A percentile compares a stretch with the other conserved stretches of the same genome.
Conservation (phyloP, 2,797 vertebrate species). For the Darevskia nairensis region DNA sequence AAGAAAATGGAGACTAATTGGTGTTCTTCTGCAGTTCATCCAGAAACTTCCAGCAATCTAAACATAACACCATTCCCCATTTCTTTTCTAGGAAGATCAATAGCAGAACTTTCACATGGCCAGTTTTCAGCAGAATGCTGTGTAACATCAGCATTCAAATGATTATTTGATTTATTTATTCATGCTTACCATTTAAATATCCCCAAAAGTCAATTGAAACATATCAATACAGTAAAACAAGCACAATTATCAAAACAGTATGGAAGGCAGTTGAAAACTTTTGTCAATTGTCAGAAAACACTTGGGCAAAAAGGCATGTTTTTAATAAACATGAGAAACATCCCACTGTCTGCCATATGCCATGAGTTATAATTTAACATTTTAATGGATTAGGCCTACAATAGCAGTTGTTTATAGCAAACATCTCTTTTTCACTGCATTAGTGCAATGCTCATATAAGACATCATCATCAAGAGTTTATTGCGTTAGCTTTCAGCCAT, state of each 20-base stretch:
- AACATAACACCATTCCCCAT: neutral
- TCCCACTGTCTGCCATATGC: neutral
- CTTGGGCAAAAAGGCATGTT: too few relatives aligned
- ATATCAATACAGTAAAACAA: too few relatives aligned
- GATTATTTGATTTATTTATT: neutral
- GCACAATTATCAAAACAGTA: too few relatives aligned
- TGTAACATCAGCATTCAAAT: neutral
- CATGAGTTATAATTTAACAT: neutral
- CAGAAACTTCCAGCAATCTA: constrained; percentile 12
- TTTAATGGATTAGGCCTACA: neutral
- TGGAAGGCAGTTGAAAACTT: neutral
- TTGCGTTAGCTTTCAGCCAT: too few relatives aligned
- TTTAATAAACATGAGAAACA: too few relatives aligned
- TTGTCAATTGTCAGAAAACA: neutral
- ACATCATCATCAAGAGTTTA: too few relatives aligned
- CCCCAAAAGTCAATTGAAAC: too few relatives aligned
- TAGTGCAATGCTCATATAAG: neutral
- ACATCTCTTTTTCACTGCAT: neutral
- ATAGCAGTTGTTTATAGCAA: neutral
- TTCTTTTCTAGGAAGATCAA: constrained; percentile 10
- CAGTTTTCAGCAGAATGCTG: neutral
- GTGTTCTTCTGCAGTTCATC: constrained; percentile 27
- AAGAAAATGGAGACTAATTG: constrained; percentile 49
- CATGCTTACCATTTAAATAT: too few relatives aligned
- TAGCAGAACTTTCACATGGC: neutral